Conservation (phyloP, 2,888 invertebrate genomes). For the Spisula solida region DNA sequence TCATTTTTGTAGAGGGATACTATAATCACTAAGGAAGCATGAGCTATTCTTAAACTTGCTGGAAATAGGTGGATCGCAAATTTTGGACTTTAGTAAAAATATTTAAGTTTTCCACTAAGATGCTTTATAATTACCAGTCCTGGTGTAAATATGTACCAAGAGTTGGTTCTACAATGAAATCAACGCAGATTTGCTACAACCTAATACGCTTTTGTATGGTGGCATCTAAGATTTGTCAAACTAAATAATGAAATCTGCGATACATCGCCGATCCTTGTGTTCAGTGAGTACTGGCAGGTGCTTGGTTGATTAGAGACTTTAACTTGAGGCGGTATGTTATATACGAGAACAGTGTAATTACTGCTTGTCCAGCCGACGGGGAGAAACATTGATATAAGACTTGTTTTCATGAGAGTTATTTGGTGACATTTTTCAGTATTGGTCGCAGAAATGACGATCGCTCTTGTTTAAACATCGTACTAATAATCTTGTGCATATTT, state of each 20-base stretch:
- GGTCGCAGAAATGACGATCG: neutral
- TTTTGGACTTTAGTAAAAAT: no score
- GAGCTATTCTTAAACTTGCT: no score
- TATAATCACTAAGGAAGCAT: no score
- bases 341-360: slow-evolving; percentile 33
- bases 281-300: neutral
- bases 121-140: no score
- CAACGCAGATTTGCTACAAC: no score
- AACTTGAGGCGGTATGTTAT: neutral
- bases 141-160: no score
- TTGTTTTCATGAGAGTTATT: slow-evolving; percentile 1
- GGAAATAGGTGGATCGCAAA: no score
- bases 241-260: neutral
- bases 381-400: slow-evolving; percentile 24
- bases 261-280: neutral
- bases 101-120: no score
- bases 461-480: neutral
- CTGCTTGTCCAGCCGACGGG: slow-evolving; percentile 37
- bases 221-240: neutral
- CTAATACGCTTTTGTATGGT: neutral
- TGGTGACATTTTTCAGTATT: neutral
- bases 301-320: neutral
- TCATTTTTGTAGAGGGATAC: no score
- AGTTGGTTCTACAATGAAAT: no score
- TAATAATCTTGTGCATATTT: slow-evolving; percentile 19